A percentile compares a stretch with the other conserved stretches of the same genome.
These are phyloP conservation scores for Masnerella sp. DNA, from an alignment of 2,888 invertebrate species.

Conservation along the genomic window DNA sequence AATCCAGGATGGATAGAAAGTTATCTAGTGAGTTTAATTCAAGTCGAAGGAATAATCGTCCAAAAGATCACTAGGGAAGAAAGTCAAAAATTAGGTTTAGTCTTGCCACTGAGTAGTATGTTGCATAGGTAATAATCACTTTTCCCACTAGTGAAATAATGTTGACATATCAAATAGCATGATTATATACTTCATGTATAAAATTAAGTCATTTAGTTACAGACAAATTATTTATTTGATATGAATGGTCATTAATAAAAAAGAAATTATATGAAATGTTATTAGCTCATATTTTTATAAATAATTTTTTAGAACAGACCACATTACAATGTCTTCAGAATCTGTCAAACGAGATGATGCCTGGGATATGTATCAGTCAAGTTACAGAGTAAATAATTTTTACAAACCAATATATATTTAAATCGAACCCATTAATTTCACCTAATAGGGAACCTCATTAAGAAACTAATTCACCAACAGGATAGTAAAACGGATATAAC, in stretches of 20 bases:
- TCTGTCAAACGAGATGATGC: slow-evolving; percentile 64
- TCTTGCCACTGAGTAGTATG: slow-evolving; percentile 68
- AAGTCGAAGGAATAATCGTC: slow-evolving; percentile 79
- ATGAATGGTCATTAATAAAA: too few species aligned
- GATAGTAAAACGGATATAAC: slow-evolving; percentile 33
- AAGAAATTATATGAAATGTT: too few species aligned
- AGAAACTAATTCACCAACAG: slow-evolving; percentile 11
- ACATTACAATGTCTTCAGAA: not conserved
- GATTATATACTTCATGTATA: too few species aligned
- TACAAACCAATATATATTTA: slow-evolving; percentile 74
- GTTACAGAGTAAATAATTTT: slow-evolving; percentile 75
- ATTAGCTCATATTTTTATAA: too few species aligned
- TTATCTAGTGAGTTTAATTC: slow-evolving; percentile 81
- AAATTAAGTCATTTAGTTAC: too few species aligned
- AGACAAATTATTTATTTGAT: too few species aligned
- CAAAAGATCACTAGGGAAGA: slow-evolving; percentile 74
- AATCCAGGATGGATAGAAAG: slow-evolving; percentile 85
- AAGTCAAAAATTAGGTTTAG: slow-evolving; percentile 67
- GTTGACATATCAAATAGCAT: too few species aligned
- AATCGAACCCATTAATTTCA: too few species aligned
- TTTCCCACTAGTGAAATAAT: too few species aligned
- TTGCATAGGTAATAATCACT: slow-evolving; percentile 65
- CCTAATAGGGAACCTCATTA: not conserved
- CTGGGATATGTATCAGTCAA: slow-evolving; percentile 79
- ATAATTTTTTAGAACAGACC: slow-evolving; percentile 13